These are phyloP conservation scores for Hydractinia echinata DNA, from an alignment of 30 jellyfish, hydroid and myxozoan genomes.

Conservation along the genomic window DNA sequence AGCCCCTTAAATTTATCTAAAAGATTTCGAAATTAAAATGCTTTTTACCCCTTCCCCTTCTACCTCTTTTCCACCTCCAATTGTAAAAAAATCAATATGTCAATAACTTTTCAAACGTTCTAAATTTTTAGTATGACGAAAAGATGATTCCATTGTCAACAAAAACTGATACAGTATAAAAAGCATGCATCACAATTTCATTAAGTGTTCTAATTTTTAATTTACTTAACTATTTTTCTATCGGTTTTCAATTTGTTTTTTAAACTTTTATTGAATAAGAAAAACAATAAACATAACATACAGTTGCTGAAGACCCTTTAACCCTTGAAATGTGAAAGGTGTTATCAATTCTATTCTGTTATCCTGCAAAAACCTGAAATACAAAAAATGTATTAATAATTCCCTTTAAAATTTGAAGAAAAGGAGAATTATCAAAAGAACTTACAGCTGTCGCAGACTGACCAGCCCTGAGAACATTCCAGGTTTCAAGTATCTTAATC, in stretches of 20 bases:
- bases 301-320: conserved; percentile 50
- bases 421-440: not conserved
- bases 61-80: too few relatives aligned
- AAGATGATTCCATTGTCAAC: too few relatives aligned
- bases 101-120: too few relatives aligned
- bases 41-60: too few relatives aligned
- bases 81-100: too few relatives aligned
- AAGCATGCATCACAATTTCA: too few relatives aligned
- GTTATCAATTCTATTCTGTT: conserved; percentile 39
- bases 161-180: too few relatives aligned
- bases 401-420: not conserved
- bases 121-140: too few relatives aligned
- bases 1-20: too few relatives aligned
- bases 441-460: conserved; percentile 37
- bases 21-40: too few relatives aligned
- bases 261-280: not conserved
- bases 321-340: conserved; percentile 48
- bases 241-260: not conserved
- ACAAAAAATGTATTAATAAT: not conserved
- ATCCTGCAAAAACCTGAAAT: conserved; percentile 55
- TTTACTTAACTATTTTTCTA: too few relatives aligned
- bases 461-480: conserved; percentile 44
- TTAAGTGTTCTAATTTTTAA: too few relatives aligned
- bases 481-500: conserved; percentile 2
- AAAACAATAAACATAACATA: conserved; percentile 22